Evolutionary conservation across 2,888 invertebrate species (phyloP), one percentile per base, ranked within the genome.

Genomic region (Metacarcinus magister): DNA sequence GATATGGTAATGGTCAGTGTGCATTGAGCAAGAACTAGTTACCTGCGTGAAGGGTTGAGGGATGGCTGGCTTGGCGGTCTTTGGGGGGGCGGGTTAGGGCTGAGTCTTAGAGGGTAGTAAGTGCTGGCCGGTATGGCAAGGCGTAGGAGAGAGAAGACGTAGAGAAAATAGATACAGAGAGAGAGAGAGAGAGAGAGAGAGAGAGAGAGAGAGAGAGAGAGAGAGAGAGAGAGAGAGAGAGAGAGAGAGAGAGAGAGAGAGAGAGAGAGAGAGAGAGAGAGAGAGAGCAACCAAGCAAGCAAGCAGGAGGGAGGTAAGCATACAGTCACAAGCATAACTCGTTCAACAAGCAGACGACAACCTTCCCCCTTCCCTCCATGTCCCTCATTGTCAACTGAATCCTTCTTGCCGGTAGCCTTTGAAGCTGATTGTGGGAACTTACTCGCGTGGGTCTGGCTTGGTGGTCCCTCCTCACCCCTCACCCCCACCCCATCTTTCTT

Each of bases 391-490:
- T 91, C 95, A 89, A 87, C 32, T 28, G n/a, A 89, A 54, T 82
- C 32, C 54, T 89, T 90, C 94, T 94, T 94, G 60, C 43, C 89
- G 94, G 44, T 75, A 19, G 60, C 92, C 95, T 95, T 82, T 82
- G 39, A 48, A 91, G 16, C 67, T 44, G n/a, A 67, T 23, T 82
- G 95, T 95, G 95, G 95, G 95, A 95, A 92, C 90, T 39, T 95
- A 46, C 92, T 95, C 92, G 95, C 95, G 92, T 48, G 92, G 92
- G 92, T 54, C 48, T 32, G 92, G 60, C 92, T 91, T 44, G 32
- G 32, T 23, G 43, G 19, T 32, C 54, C 89, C 44, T 87, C 60
- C 89, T 90, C n/a, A n/a, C 89, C 54, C 39, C 54, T 67, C 43
- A 1, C 91, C 60, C 93, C 23, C 94, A 75, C 87, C 89, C 89